Conservation (phyloP, 2,113 vertebrate species). For the Micronisus gabar region DNA sequence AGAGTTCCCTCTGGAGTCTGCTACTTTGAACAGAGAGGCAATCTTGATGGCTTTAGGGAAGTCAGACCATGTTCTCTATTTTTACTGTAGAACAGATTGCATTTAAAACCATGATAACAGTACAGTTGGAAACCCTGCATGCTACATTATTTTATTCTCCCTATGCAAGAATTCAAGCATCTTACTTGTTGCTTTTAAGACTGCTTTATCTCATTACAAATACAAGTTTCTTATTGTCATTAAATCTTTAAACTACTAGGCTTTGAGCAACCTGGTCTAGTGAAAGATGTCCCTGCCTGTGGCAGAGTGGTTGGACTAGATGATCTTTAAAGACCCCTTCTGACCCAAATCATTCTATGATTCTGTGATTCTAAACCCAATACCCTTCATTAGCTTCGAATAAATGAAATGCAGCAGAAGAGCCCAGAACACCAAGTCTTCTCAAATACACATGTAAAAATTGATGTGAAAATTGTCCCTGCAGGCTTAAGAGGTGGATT, state of each 20-base stretch:
- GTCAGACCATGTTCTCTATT: background rate
- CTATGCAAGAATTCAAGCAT: background rate
- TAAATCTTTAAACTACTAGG: background rate
- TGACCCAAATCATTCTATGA: background rate
- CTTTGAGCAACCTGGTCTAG: background rate
- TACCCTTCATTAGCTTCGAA: background rate
- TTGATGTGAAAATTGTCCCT: background rate
- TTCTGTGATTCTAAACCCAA: background rate
- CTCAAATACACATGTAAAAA: background rate
- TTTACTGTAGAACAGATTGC: background rate
- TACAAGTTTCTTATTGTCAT: background rate
- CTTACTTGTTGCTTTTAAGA: background rate
- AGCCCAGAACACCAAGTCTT: background rate
- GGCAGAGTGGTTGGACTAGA: background rate
- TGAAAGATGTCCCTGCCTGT: background rate
- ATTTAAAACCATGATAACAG: background rate
- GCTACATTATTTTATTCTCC: background rate
- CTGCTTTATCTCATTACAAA: background rate
- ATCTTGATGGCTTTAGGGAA: background rate
- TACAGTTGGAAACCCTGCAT: background rate
- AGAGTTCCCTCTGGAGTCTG: background rate
- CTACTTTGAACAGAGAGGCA: background rate
- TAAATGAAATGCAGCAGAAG: background rate
- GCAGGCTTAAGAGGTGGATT: background rate
- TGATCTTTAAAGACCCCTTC: background rate